phyloP scores from a whole-genome alignment of 2,797 vertebrate genomes.

The Lepilemur septentrionalis region DNA sequence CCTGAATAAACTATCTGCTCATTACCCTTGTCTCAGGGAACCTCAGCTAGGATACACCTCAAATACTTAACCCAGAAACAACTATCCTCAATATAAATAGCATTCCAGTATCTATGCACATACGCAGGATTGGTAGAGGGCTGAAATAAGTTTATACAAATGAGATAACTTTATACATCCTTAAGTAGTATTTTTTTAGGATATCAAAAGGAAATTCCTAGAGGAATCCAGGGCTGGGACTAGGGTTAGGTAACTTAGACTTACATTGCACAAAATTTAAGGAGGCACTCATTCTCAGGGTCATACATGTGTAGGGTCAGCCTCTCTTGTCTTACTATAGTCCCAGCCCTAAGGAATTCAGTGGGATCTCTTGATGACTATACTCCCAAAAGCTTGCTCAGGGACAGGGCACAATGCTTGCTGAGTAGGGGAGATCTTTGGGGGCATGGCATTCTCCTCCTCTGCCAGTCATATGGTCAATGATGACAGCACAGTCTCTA shows the following conservation, averaged over 20 bases:
- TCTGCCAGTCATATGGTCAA: neutral
- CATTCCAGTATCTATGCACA: neutral
- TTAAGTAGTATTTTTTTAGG: neutral
- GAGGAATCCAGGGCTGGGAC: neutral
- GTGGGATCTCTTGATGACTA: neutral
- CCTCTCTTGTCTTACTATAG: neutral
- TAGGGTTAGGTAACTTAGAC: neutral
- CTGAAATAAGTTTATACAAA: neutral
- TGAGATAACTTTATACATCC: neutral
- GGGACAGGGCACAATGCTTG: neutral
- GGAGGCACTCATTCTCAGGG: neutral
- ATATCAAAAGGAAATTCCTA: neutral
- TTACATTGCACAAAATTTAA: neutral
- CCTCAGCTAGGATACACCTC: neutral
- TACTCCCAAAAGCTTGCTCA: neutral
- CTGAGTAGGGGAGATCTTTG: neutral
- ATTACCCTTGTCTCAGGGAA: neutral
- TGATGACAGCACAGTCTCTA: neutral
- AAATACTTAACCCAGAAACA: neutral
- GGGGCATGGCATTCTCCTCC: neutral
- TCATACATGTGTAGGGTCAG: neutral
- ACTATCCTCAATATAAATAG: neutral
- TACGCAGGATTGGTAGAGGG: neutral
- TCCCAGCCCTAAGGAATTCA: neutral
- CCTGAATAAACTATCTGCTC: neutral